Conservation (phyloP, 2,888 invertebrate species). For the Dicyrtomina minuta region DNA sequence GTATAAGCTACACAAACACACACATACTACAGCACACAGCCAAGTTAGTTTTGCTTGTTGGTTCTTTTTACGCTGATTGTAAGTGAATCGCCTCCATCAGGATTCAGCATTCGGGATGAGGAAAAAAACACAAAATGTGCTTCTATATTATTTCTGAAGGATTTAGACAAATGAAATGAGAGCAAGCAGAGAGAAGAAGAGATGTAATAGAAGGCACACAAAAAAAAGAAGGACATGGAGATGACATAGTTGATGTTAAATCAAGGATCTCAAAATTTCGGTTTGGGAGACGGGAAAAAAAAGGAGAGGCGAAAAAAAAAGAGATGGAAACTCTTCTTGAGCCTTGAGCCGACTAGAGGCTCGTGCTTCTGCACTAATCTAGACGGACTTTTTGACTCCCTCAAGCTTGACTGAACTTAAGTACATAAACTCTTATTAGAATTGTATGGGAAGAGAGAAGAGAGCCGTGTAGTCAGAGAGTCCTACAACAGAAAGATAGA, state of each 20-base stretch:
- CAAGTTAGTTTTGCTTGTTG: too few relatives aligned
- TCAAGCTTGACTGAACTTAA: constrained; percentile 30
- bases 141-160: constrained; percentile 9
- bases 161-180: constrained; percentile 15
- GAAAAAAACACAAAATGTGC: neutral
- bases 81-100: neutral
- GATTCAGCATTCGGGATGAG: too few relatives aligned
- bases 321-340: neutral
- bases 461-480: neutral
- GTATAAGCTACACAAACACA: too few relatives aligned
- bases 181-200: neutral
- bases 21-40: too few relatives aligned
- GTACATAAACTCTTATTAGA: constrained; percentile 28
- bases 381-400: constrained; percentile 33
- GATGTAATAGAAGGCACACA: neutral
- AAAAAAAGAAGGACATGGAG: neutral
- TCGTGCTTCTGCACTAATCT: constrained; percentile 29
- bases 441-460: constrained; percentile 8
- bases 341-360: constrained; percentile 16
- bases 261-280: neutral
- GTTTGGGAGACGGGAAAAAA: neutral
- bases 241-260: neutral
- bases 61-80: too few relatives aligned
- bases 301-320: neutral
- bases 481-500: constrained; percentile 2